Conservation (phyloP, 1,140 invertebrate species). For the Antheraea mylitta region DNA sequence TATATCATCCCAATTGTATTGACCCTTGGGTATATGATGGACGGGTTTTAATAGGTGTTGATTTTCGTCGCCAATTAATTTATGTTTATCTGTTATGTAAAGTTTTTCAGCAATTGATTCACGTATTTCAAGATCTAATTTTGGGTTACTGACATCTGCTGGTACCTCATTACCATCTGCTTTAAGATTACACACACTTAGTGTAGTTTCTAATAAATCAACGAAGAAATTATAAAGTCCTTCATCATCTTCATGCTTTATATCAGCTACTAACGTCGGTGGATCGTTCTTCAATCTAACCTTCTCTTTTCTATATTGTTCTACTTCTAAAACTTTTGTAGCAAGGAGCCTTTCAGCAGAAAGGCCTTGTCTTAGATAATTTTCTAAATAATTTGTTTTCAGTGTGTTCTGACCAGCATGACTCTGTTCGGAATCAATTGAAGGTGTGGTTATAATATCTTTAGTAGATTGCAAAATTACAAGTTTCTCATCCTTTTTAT, state of each 20-base stretch:
- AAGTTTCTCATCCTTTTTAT: constrained; percentile 26
- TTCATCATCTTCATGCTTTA: constrained; percentile 28
- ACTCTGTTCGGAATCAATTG: constrained; percentile 34
- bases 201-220: constrained; percentile 50
- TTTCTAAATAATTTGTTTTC: constrained; percentile 14
- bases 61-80: not conserved
- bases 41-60: constrained; percentile 8
- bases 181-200: constrained; percentile 41
- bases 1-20: constrained; percentile 9
- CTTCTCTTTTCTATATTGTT: not conserved
- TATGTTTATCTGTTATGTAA: constrained; percentile 21
- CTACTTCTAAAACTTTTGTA: constrained; percentile 33
- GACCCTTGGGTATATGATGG: not conserved
- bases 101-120: constrained; percentile 41
- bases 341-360: constrained; percentile 11
- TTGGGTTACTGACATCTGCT: constrained; percentile 13
- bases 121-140: constrained; percentile 36
- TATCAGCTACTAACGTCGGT: constrained; percentile 28
- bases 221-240: constrained; percentile 49
- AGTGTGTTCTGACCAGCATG: not conserved
- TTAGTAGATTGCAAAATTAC: constrained; percentile 43
- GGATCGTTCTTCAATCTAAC: constrained; percentile 25
- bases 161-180: constrained; percentile 14
- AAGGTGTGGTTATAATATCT: constrained; percentile 39
- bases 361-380: not conserved